phyloP scores from a whole-genome alignment of 2,113 vertebrate species.

The Synchiropus splendidus region DNA sequence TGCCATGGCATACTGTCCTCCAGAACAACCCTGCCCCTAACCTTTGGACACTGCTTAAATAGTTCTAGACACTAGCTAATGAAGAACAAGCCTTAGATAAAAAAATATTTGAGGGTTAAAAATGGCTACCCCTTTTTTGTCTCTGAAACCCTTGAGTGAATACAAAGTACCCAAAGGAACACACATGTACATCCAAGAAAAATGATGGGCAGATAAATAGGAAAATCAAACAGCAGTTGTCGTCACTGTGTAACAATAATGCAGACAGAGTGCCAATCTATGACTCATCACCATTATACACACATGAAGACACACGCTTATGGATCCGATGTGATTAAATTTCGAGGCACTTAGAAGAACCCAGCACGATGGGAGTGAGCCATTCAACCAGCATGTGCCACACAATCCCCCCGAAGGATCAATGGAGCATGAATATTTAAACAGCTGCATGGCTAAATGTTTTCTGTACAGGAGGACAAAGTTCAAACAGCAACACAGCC shows the following conservation, averaged over 20 bases:
- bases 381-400: conserved; percentile 27
- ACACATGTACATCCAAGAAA: too few species aligned
- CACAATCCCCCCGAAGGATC: conserved; percentile 27
- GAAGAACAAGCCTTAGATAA: too few species aligned
- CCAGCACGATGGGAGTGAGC: conserved; percentile 4
- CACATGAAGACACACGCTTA: conserved; percentile 32
- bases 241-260: conserved; percentile 18
- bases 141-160: too few species aligned
- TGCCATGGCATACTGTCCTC: too few species aligned
- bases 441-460: conserved; percentile 6
- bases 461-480: conserved; percentile 20
- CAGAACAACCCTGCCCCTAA: too few species aligned
- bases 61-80: too few species aligned
- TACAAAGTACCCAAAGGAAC: too few species aligned
- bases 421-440: conserved; percentile 31
- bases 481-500: conserved; percentile 27
- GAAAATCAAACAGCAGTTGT: conserved; percentile 24
- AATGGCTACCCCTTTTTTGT: too few species aligned
- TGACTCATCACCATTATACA: conserved; percentile 45
- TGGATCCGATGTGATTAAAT: conserved; percentile 30
- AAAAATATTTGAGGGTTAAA: too few species aligned
- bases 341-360: conserved; percentile 11
- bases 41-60: too few species aligned
- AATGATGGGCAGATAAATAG: too few species aligned
- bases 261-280: conserved; percentile 9